A percentile compares a stretch with the other conserved stretches of the same genome.
Evolutionary conservation across 2,113 vertebrate genomes (phyloP).

Genomic region (Cynopterus brachyotis): DNA sequence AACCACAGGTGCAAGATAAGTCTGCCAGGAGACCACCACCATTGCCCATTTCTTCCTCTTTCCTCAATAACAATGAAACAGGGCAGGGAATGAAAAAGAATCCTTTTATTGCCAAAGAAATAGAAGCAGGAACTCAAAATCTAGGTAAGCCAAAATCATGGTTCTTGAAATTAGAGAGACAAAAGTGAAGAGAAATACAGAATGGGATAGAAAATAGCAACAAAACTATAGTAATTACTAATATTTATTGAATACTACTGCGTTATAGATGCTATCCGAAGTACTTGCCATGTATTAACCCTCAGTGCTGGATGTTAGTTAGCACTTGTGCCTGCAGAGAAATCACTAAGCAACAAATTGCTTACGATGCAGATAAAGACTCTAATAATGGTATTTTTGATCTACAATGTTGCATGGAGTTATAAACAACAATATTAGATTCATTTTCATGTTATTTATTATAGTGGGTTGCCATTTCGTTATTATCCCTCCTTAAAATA

Average conservation of each 20-base stretch:
- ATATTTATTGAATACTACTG: background rate
- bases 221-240: background rate
- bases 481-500: background rate
- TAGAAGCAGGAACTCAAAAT: background rate
- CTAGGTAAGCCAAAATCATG: background rate
- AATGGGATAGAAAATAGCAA: background rate
- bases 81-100: background rate
- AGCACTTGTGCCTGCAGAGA: background rate
- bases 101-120: background rate
- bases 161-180: background rate
- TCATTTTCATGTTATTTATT: slow-evolving; percentile 16
- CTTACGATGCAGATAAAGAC: background rate
- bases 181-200: background rate
- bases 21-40: background rate
- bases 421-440: background rate
- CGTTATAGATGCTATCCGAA: background rate
- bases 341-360: background rate
- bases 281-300: background rate
- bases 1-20: background rate
- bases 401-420: background rate
- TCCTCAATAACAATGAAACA: background rate
- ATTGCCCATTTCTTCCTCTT: background rate
- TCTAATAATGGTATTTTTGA: slow-evolving; percentile 10
- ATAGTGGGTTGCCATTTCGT: slow-evolving; percentile 16
- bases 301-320: background rate